phyloP scores from a whole-genome alignment of 1,140 invertebrate species.

The Drosophila gunungcola region DNA sequence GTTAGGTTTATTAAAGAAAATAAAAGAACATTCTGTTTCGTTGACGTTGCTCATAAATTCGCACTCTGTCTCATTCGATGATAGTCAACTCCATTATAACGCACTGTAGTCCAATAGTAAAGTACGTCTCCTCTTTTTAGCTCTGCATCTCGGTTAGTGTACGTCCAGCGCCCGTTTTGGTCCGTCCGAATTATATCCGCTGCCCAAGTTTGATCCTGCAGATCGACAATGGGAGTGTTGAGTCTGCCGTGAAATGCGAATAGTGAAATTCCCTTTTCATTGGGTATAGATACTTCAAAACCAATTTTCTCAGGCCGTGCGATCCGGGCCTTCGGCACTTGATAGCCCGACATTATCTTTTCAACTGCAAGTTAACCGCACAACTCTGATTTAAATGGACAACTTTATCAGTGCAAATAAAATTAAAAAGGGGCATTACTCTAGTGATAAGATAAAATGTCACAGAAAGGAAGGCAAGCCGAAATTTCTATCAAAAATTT shows the following conservation, averaged over 20 bases:
- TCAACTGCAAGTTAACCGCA: not conserved
- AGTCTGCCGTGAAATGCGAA: slow-evolving; percentile 22
- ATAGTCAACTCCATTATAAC: slow-evolving; percentile 1
- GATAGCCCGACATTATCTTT: not conserved
- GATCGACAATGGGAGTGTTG: not conserved
- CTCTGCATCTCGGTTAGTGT: not conserved
- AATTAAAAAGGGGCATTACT: no score
- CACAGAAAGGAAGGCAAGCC: no score
- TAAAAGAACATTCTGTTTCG: not conserved
- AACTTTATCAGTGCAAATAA: not conserved
- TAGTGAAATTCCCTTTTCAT: slow-evolving; percentile 2
- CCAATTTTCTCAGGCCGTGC: not conserved
- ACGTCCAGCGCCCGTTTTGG: not conserved
- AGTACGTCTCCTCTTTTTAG: not conserved
- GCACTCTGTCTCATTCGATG: not conserved
- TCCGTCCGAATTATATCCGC: not conserved
- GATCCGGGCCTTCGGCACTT: not conserved
- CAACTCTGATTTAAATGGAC: not conserved
- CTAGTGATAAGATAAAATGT: no score
- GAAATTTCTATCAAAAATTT: no score
- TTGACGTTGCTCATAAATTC: not conserved
- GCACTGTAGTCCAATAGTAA: slow-evolving; percentile 5
- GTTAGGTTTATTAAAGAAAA: slow-evolving; percentile 8
- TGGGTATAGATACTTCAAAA: not conserved
- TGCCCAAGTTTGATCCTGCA: not conserved